Evolutionary conservation across 1,140 invertebrate species (phyloP).

Genomic region (Euwallacea fornicatus): DNA sequence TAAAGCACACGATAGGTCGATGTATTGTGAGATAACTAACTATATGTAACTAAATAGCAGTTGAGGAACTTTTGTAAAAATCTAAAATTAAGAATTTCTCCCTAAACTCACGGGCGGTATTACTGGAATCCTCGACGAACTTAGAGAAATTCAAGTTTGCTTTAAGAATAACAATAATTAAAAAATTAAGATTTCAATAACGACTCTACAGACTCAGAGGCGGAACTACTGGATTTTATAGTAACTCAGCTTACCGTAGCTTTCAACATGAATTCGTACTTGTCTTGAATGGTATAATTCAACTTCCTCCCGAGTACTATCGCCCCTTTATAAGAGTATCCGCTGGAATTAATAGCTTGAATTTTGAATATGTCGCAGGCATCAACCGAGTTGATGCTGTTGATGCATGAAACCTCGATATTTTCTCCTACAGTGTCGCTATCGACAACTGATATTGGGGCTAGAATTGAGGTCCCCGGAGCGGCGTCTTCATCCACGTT

Average conservation of each 20-base stretch:
- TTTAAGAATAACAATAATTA: too few relatives aligned
- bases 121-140: too few relatives aligned
- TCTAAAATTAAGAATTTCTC: too few relatives aligned
- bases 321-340: conserved; percentile 46
- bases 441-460: conserved; percentile 73
- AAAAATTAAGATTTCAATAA: too few relatives aligned
- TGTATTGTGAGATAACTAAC: too few relatives aligned
- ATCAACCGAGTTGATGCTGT: conserved; percentile 44
- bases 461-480: conserved; percentile 73
- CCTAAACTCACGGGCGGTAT: too few relatives aligned
- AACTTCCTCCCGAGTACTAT: conserved; percentile 46
- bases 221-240: not conserved
- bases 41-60: too few relatives aligned
- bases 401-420: conserved; percentile 73
- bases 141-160: too few relatives aligned
- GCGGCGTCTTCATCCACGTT: conserved; percentile 76
- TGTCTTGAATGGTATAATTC: conserved; percentile 43
- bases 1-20: too few relatives aligned
- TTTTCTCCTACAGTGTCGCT: conserved; percentile 77
- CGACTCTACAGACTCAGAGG: too few relatives aligned
- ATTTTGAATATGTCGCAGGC: conserved; percentile 49
- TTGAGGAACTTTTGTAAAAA: too few relatives aligned
- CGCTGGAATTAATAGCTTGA: conserved; percentile 39
- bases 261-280: conserved; percentile 46
- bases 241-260: conserved; percentile 42